Conservation (phyloP, 2,113 vertebrate genomes). For the Forbesichthys papilliferus region DNA sequence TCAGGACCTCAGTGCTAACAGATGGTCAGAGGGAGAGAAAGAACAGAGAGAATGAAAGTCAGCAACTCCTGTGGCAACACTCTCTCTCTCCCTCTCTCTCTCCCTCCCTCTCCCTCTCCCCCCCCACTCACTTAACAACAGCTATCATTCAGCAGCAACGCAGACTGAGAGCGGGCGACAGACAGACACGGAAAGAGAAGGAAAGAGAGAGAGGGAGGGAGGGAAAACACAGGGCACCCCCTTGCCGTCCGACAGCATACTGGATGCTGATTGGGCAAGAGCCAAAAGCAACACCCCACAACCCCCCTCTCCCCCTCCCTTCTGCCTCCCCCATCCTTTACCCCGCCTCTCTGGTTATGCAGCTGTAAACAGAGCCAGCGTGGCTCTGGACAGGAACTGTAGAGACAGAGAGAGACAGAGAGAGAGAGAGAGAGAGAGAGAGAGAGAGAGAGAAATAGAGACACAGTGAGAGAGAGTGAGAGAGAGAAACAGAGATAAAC, state of each 20-base stretch:
- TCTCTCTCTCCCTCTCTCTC: conserved; percentile 16
- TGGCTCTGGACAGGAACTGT: conserved; percentile 27
- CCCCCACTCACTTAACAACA: conserved; percentile 5
- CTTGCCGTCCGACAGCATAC: conserved; percentile 14
- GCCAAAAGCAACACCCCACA: background rate
- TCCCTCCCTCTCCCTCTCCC: background rate
- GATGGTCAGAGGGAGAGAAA: conserved; percentile 49
- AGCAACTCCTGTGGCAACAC: background rate
- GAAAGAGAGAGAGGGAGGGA: conserved; percentile 1
- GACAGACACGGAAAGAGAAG: conserved; percentile 1
- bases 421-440: conserved; percentile 2
- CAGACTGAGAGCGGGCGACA: background rate
- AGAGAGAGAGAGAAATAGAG: background rate
- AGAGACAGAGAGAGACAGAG: conserved; percentile 22
- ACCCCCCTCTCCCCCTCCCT: background rate
- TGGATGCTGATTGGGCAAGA: conserved; percentile 9
- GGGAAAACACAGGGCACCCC: background rate
- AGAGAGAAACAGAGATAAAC: background rate
- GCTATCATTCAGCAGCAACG: conserved; percentile 24
- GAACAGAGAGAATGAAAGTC: conserved; percentile 4
- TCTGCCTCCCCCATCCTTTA: no score
- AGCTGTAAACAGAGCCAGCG: conserved; percentile 39
- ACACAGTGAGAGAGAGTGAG: conserved; percentile 22
- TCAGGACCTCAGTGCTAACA: conserved; percentile 55
- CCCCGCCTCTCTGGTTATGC: background rate